Conservation (phyloP, 2,113 vertebrate species). For the Spilogale gracilis region DNA sequence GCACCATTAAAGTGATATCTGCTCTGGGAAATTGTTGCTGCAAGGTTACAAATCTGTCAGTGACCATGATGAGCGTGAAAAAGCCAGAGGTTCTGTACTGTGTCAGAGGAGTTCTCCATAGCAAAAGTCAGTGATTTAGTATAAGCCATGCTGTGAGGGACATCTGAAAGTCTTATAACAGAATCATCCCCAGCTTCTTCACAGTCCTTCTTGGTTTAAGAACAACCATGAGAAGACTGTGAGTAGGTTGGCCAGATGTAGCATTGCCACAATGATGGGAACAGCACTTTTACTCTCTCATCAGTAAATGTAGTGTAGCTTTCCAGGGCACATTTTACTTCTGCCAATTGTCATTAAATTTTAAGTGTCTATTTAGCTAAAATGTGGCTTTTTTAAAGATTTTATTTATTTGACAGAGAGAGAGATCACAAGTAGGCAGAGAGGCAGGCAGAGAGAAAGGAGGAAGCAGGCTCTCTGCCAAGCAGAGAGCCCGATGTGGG, state of each 20-base stretch:
- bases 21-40: background rate
- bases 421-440: too few species aligned
- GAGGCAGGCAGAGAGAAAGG: too few species aligned
- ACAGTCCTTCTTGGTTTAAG: background rate
- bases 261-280: background rate
- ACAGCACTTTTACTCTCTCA: background rate
- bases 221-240: background rate
- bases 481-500: too few species aligned
- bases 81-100: background rate
- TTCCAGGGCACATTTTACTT: background rate
- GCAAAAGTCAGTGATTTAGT: background rate
- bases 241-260: background rate
- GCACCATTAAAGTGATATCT: constrained; percentile 17
- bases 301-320: background rate
- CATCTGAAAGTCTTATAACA: background rate
- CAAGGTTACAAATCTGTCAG: background rate
- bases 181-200: background rate
- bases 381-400: too few species aligned
- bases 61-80: background rate
- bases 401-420: too few species aligned
- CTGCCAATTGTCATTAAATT: background rate
- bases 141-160: background rate
- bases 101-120: background rate
- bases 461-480: too few species aligned
- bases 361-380: background rate